Percentiles rank a stretch among this genome's conserved stretches.
Conservation (phyloP, 2,797 vertebrate genomes). For the Agapornis canus region DNA sequence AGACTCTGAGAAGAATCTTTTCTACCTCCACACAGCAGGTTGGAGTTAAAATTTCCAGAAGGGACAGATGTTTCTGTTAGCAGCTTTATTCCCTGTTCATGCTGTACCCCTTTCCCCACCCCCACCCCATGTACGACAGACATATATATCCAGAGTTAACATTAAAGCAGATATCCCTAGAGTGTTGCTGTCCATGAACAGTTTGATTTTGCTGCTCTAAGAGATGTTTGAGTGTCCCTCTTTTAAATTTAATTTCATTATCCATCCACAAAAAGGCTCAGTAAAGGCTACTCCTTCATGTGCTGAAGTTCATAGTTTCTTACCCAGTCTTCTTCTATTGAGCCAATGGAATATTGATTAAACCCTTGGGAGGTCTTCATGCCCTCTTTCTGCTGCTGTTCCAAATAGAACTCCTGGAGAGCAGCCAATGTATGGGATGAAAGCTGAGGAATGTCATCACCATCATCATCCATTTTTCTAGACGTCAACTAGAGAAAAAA, state of each 20-base stretch:
- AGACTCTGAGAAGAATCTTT: not conserved
- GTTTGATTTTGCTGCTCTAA: not conserved
- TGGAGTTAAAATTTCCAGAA: not conserved
- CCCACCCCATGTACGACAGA: not conserved
- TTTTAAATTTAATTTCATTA: not conserved
- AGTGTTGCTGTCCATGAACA: not conserved
- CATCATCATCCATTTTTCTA: slow-evolving; percentile 84
- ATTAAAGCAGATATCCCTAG: not conserved
- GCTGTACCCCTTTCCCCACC: not conserved
- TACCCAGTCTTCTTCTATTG: slow-evolving; percentile 94
- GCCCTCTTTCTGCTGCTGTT: slow-evolving; percentile 68
- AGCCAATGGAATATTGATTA: slow-evolving; percentile 80
- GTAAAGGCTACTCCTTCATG: not conserved
- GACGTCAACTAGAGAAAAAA: not conserved
- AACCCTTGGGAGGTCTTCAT: slow-evolving; percentile 50
- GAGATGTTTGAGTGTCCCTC: not conserved
- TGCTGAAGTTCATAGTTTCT: not conserved
- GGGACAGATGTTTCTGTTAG: not conserved
- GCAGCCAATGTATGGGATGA: slow-evolving; percentile 88
- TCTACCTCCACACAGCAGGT: not conserved
- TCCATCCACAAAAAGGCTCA: not conserved
- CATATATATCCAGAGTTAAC: not conserved
- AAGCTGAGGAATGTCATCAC: slow-evolving; percentile 84
- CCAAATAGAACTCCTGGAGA: slow-evolving; percentile 90
- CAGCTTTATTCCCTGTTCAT: not conserved